Evolutionary conservation across 2,888 invertebrate genomes (phyloP), one percentile per base, ranked within the genome.

Genomic region (Seira sanloemensis): DNA sequence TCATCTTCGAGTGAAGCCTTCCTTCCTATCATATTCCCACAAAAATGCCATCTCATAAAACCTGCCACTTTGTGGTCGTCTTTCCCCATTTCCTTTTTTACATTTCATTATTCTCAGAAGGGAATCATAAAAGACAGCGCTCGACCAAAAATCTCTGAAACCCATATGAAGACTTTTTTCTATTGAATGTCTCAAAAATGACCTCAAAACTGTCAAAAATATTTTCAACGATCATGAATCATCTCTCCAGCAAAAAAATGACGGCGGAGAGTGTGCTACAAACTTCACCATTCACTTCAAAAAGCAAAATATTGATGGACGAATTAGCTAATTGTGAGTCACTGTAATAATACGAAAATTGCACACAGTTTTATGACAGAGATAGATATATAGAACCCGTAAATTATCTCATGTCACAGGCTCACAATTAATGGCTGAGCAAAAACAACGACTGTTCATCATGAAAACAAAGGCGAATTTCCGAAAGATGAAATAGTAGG

Each of bases 221-320:
- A 67, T 79, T 79, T 79, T 72, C 79, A 27, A 50, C 69, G 67
- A 73, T 67, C 79, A 79, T 79, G 79, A 79, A 79, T 79, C 79
- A 79, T 79, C 37, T 37, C 37, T 37, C 37, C 37, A 37, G 37
- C 25, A 67, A 50, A 50, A 73, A 72, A 79, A 73, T 67, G 72
- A 73, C 1, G 54, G 62, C 68, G 67, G 18, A 72, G 25, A 75
- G 19, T 25, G 25, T 74, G 21, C 7, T 2, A 27, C 62, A 62
- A 18, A 25, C 58, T 46, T 12, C 0, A 19, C 26, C 12, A 19
- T 25, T 27, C 1, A 12, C 19, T 27, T 66, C 65, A 21, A 75
- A 74, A 58, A 62, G 16, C 25, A 5, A 25, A n/a, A 0, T 46
- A 72, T 58, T 26, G 37, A 66, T 37, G 21, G 37, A 37, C 19